Base-by-base conservation (phyloP, 2,113 vertebrate species). In the Apteryx owenii region DNA sequence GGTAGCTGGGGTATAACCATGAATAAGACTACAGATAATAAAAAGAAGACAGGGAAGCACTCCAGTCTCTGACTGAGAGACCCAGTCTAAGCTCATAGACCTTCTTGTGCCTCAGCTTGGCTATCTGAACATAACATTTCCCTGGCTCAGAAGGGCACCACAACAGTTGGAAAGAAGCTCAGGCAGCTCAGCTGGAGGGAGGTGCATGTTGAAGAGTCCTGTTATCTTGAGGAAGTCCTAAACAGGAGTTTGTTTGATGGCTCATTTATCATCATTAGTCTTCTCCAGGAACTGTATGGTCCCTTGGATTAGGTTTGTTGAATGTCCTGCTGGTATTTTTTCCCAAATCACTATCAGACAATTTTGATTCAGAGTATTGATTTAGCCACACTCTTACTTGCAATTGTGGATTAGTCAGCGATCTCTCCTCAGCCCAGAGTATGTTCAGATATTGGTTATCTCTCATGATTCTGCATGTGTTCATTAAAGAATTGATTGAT, bases 191-290 rank as follows among this genome's bases (percentile, higher is more conserved):
- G 22, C n/a, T 82, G 44, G 25, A 81, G 8, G 0, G 3, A 69
- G 20, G 3, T 53, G 12, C n/a, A 23, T 0, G 1, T 7, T 33
- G 28, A 38, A 1, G 3, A 89, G 44, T 12, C 26, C 29, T 53
- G 13, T 65, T 76, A 19, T 4, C 19, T 51, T 58, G 8, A 69
- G 21, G 8, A 90, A 85, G 29, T 8, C 73, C 76, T 29, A 69
- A 79, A 65, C 20, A 64, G 20, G 71, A 85, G 17, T 46, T 82
- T 82, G 36, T 46, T 82, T 82, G 36, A 80, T 7, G 9, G 36
- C 4, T 62, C 42, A 73, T 77, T 84, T 77, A 56, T 80, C 12
- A 89, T 58, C 16, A n/a, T 83, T 85, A 94, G 6, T 54, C 36
- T 73, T 79, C 21, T 0, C 4, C 10, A 68, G 54, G 40, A 80